phyloP scores from a whole-genome alignment of 2,888 invertebrate genomes.

The Platycheirus rosarum region DNA sequence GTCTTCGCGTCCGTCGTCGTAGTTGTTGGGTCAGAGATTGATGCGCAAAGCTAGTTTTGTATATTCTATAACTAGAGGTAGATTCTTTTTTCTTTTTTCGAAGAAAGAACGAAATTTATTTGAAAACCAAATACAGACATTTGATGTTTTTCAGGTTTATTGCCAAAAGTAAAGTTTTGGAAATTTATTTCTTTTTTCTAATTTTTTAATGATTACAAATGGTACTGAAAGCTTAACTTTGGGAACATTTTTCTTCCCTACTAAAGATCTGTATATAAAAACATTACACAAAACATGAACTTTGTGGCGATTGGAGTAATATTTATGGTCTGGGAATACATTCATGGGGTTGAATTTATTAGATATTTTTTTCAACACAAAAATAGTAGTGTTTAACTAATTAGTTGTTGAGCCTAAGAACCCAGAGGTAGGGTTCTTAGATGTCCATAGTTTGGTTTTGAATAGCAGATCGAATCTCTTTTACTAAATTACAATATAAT shows the following conservation, averaged over 20 bases:
- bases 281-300: not conserved
- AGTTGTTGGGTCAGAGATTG: conserved; percentile 47
- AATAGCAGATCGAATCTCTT: too few relatives aligned
- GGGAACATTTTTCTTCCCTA: not conserved
- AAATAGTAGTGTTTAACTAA: not conserved
- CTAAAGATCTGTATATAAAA: conserved; percentile 3
- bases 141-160: conserved; percentile 26
- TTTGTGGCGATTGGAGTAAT: conserved; percentile 13
- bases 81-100: not conserved
- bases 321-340: conserved; percentile 5
- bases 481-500: too few relatives aligned
- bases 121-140: conserved; percentile 12
- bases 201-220: conserved; percentile 30
- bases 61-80: conserved; percentile 5
- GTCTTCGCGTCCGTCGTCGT: too few relatives aligned
- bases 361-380: conserved; percentile 25
- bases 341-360: conserved; percentile 13
- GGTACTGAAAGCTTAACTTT: conserved; percentile 13
- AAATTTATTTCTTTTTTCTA: conserved; percentile 7
- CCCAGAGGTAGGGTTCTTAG: too few relatives aligned
- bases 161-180: conserved; percentile 7
- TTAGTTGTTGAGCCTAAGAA: conserved; percentile 12
- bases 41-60: conserved; percentile 23
- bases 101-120: not conserved
- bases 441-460: too few relatives aligned